Evolutionary conservation across 2,113 vertebrate genomes (phyloP).

Genomic region (Ranitomeya variabilis): DNA sequence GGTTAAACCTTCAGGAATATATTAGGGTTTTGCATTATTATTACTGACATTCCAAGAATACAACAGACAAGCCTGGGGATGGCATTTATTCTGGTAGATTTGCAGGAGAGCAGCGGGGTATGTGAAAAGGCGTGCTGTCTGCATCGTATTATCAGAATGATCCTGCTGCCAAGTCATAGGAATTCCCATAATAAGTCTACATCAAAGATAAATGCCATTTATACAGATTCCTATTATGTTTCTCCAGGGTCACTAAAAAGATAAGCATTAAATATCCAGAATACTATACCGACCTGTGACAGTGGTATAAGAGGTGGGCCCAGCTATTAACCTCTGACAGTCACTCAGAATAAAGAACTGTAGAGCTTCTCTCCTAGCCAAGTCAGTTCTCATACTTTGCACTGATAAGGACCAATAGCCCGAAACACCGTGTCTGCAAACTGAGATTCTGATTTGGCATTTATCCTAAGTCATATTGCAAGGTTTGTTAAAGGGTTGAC

Average conservation of each 20-base stretch:
- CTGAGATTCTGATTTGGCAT: no score
- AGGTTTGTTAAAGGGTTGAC: no score
- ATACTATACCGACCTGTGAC: not conserved
- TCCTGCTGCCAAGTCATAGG: not conserved
- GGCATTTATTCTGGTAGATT: not conserved
- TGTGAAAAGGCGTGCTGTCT: not conserved
- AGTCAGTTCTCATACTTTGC: no score
- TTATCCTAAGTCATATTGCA: no score
- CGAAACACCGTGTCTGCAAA: no score
- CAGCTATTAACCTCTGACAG: no score
- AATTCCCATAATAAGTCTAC: not conserved
- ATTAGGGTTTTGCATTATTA: not conserved
- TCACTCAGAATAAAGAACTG: no score
- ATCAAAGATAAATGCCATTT: not conserved
- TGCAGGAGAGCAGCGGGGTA: not conserved
- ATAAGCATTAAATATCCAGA: not conserved
- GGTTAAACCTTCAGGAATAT: not conserved
- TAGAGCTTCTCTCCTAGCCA: no score
- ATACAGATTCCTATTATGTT: not conserved
- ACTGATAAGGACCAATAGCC: no score
- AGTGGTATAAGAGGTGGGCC: no score
- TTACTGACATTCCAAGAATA: not conserved
- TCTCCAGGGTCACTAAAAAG: not conserved
- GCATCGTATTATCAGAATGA: not conserved
- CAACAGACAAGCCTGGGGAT: not conserved